Evolutionary conservation across 2,797 vertebrate species (phyloP).

Genomic region (Cirrhinus molitorella): DNA sequence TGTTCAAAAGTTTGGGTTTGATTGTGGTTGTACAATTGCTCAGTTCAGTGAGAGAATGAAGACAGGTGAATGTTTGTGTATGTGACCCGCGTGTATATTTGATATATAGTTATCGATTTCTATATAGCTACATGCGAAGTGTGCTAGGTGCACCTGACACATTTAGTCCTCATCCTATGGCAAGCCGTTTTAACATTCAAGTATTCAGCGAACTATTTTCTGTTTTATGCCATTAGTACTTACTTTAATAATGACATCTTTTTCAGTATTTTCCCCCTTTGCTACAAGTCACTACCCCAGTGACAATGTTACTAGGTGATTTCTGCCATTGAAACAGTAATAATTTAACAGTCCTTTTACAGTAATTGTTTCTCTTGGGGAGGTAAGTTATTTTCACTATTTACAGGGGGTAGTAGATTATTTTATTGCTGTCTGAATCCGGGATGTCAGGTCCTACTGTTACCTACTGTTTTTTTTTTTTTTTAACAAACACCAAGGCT

Average conservation of each 20-base stretch:
- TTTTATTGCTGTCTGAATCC: no score
- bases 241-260: no score
- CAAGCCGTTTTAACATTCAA: background rate
- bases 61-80: background rate
- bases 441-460: no score
- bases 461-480: no score
- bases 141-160: background rate
- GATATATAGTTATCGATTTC: background rate
- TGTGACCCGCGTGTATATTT: background rate
- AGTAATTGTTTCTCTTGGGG: no score
- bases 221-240: background rate
- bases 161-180: slow-evolving; percentile 14
- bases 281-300: no score
- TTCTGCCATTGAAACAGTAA: no score
- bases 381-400: no score
- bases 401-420: no score
- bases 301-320: no score
- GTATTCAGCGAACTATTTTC: background rate
- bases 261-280: background rate
- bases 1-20: slow-evolving; percentile 42
- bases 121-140: background rate
- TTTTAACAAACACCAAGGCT: no score
- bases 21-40: background rate
- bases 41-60: background rate
- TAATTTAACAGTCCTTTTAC: no score